Evolutionary conservation across 2,797 vertebrate genomes (phyloP).

Genomic region (Macropus fuliginosus): DNA sequence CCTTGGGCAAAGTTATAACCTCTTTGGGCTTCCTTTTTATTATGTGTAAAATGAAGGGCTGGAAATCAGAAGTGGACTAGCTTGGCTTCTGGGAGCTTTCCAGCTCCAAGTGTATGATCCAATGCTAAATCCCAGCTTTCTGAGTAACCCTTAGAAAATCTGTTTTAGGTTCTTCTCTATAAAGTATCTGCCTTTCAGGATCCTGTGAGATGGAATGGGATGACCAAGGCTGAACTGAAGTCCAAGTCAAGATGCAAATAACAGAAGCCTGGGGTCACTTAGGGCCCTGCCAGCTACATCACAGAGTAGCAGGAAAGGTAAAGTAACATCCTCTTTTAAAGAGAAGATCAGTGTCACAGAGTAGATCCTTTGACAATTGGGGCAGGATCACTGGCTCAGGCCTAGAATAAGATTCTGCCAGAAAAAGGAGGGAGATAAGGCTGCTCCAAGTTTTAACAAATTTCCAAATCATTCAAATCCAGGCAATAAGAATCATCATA

Average conservation of each 20-base stretch:
- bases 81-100: not conserved
- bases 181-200: slow-evolving; percentile 26
- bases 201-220: not conserved
- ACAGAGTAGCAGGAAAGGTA: slow-evolving; percentile 7
- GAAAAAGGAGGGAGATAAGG: slow-evolving; percentile 32
- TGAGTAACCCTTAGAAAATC: slow-evolving; percentile 41
- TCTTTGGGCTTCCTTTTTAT: not conserved
- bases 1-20: not conserved
- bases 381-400: slow-evolving; percentile 60
- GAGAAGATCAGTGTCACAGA: slow-evolving; percentile 65
- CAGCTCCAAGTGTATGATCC: not conserved
- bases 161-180: not conserved
- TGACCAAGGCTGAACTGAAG: slow-evolving; percentile 68
- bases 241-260: not conserved
- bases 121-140: not conserved
- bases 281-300: slow-evolving; percentile 50
- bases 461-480: slow-evolving; percentile 3
- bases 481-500: not conserved
- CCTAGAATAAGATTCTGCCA: slow-evolving; percentile 45
- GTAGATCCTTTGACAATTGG: slow-evolving; percentile 74
- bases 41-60: not conserved
- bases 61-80: not conserved
- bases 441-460: not conserved
- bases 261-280: slow-evolving; percentile 51
- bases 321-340: slow-evolving; percentile 71